A percentile compares a stretch with the other conserved stretches of the same genome.
phyloP scores from a whole-genome alignment of 2,113 vertebrate genomes.

The Emydocephalus ijimae region DNA sequence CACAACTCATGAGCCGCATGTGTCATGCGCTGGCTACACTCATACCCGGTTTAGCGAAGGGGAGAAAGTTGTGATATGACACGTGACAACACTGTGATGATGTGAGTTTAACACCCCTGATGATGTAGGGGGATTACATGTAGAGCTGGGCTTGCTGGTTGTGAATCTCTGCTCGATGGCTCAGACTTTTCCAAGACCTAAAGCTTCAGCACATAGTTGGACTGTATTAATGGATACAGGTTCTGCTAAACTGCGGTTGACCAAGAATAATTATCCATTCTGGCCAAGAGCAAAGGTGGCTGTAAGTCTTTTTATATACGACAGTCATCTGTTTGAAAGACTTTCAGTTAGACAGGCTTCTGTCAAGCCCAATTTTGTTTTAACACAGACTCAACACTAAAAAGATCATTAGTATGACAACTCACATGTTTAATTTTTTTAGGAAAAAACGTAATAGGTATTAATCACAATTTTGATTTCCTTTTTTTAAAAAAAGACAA shows the following conservation, averaged over 20 bases:
- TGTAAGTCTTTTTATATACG: neutral
- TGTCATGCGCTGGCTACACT: too few relatives aligned
- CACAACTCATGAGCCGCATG: too few relatives aligned
- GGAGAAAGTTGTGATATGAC: too few relatives aligned
- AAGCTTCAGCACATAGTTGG: neutral
- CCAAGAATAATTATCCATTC: neutral
- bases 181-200: neutral
- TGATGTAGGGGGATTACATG: neutral
- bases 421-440: neutral
- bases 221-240: neutral
- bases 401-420: neutral
- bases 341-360: neutral
- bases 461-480: neutral
- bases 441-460: neutral
- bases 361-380: neutral
- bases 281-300: neutral
- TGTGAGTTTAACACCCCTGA: too few relatives aligned
- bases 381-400: neutral
- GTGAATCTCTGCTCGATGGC: neutral
- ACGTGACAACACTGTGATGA: too few relatives aligned
- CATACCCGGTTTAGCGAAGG: too few relatives aligned
- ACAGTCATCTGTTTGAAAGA: neutral
- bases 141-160: neutral
- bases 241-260: neutral
- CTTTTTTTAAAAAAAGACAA: neutral